Percentiles rank a stretch among this genome's conserved stretches.
Evolutionary conservation across 2,888 invertebrate species (phyloP).

Genomic region (Plebejus anna): DNA sequence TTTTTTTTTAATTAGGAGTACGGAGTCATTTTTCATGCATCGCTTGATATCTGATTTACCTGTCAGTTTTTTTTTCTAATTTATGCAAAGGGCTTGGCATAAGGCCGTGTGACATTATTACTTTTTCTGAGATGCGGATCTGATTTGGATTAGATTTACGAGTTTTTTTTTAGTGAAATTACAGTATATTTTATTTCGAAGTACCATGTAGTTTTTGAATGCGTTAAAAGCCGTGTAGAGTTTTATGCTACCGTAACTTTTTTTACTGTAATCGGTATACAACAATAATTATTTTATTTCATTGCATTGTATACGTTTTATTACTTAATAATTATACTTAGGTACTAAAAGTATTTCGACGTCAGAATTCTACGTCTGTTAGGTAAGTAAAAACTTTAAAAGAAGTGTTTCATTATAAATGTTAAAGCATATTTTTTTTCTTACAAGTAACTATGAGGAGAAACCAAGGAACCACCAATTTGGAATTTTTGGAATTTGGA

Average conservation of each 20-base stretch:
- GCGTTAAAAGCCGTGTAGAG: background rate
- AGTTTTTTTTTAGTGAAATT: conserved; percentile 14
- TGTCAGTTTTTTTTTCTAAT: conserved; percentile 52
- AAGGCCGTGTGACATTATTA: conserved; percentile 32
- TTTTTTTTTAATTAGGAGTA: conserved; percentile 73
- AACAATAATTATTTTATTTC: background rate
- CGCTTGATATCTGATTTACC: conserved; percentile 76
- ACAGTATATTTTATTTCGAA: background rate
- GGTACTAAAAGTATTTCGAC: no score
- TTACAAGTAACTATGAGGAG: no score
- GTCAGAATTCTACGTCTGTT: no score
- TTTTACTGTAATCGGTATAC: background rate
- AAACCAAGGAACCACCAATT: no score
- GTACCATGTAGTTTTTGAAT: background rate
- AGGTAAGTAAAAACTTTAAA: no score
- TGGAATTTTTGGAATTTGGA: no score
- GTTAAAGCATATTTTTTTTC: no score
- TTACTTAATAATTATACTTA: no score
- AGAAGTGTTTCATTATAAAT: no score
- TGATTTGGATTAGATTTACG: conserved; percentile 26
- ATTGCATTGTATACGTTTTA: no score
- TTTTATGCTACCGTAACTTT: background rate
- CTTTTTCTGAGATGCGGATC: conserved; percentile 25
- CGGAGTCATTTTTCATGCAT: conserved; percentile 79
- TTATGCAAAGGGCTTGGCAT: conserved; percentile 40